Base-by-base conservation (phyloP, 2,797 vertebrate genomes). In the Eremophila alpestris region DNA sequence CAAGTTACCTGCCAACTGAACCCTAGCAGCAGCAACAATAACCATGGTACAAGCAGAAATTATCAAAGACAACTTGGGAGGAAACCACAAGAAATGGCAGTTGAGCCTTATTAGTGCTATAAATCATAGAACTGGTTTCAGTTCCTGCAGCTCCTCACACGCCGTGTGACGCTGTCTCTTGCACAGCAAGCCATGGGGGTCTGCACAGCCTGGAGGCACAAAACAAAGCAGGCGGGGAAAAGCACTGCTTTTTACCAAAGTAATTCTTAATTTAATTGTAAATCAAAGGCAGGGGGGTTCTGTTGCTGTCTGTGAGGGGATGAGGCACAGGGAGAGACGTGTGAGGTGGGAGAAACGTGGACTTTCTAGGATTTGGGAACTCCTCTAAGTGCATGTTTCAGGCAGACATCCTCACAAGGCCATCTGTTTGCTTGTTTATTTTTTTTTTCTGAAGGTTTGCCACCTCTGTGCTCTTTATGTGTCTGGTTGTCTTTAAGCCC, bases 21-120 rank as follows among this genome's bases (percentile, higher is more conserved):
- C 91, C 49, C 38, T 36, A 59, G 82, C 93, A 93, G 48, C 90
- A 77, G 79, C 89, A 92, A 82, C 95, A 84, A 94, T 90, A 87
- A 91, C 87, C 59, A 65, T 87, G 51, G 74, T 64, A 54, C 70
- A 87, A 92, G 87, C n/a, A 96, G 81, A 49, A 81, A 96, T 45
- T 40, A 92, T 95, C 96, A 94, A 90, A 97, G 93, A 93, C 94
- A 82, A 95, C 95, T 97, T 97, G 89, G 96, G 95, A 96, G 93
- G 95, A 97, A 98, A 97, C 96, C 89, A 91, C 96, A 96, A 97
- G 96, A 93, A 96, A 78, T 94, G 95, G 95, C 95, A 86, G 59
- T 96, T 96, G 96, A 95, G 96, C 94, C 94, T 98, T 97, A 98
- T 97, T 98, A 97, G 96, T 49, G 71, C 94, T 40, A 97, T 98